These are phyloP conservation scores for Lissonota sp. DNA, from an alignment of 2,888 invertebrate genomes.

Conservation along the genomic window DNA sequence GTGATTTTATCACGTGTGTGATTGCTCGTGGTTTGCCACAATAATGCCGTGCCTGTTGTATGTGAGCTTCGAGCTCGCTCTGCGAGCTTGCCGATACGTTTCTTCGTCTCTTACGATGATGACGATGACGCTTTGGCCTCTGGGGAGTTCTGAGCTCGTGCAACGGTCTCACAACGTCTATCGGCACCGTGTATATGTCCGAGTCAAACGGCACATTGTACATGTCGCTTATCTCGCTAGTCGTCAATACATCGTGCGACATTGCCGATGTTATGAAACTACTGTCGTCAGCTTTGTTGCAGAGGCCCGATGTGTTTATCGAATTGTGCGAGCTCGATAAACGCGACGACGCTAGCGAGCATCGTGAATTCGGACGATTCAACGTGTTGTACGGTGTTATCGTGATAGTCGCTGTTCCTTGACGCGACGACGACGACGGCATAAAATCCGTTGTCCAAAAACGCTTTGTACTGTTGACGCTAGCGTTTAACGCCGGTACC, in stretches of 20 bases:
- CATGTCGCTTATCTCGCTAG: conserved; percentile 91
- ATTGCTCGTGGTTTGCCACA: conserved; percentile 81
- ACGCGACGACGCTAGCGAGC: conserved; percentile 90
- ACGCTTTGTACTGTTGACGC: conserved; percentile 72
- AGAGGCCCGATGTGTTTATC: conserved; percentile 84
- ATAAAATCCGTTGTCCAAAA: conserved; percentile 86
- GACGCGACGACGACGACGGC: conserved; percentile 83
- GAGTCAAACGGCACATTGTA: conserved; percentile 95
- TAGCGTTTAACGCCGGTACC: conserved; percentile 68
- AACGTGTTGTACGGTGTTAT: conserved; percentile 82
- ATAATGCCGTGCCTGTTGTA: conserved; percentile 81
- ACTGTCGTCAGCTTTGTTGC: conserved; percentile 92
- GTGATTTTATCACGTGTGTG: conserved; percentile 81
- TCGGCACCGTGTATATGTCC: conserved; percentile 94
- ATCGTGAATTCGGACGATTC: conserved; percentile 90
- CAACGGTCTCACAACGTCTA: conserved; percentile 90
- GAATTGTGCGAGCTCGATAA: conserved; percentile 95
- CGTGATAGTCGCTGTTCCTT: conserved; percentile 77
- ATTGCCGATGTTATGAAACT: conserved; percentile 95
- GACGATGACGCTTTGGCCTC: conserved; percentile 83
- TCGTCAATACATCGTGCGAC: conserved; percentile 92
- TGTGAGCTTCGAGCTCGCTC: conserved; percentile 81
- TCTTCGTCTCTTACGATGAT: conserved; percentile 83
- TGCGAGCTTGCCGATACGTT: conserved; percentile 85
- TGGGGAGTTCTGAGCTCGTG: conserved; percentile 83